A percentile compares a stretch with the other conserved stretches of the same genome.
Evolutionary conservation across 1,140 invertebrate species (phyloP).

Genomic region (Drosophila yakuba): DNA sequence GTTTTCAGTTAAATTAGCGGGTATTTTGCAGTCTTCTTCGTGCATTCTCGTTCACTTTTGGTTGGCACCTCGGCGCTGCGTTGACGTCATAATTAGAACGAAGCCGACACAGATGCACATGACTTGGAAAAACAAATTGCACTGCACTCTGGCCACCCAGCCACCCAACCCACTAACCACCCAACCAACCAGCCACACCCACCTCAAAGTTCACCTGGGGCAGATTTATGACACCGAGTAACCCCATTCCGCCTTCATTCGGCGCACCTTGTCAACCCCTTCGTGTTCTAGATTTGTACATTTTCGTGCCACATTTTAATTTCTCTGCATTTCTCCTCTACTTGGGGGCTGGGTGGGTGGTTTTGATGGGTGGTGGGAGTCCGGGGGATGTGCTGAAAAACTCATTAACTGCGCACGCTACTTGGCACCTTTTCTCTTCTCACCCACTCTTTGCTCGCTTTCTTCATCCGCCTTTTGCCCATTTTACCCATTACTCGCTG

Average conservation of each 20-base stretch:
- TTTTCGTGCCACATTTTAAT: conserved; percentile 81
- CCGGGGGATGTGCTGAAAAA: conserved; percentile 58
- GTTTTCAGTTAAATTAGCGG: conserved; percentile 3
- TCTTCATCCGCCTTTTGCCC: conserved; percentile 1
- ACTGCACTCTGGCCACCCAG: conserved; percentile 40
- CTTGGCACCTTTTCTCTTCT: conserved; percentile 71
- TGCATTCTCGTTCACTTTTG: neutral
- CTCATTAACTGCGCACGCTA: conserved; percentile 82
- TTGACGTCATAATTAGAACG: conserved; percentile 67
- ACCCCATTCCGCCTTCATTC: conserved; percentile 47
- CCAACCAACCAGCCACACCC: neutral
- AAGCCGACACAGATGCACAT: conserved; percentile 51
- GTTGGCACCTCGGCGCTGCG: conserved; percentile 31
- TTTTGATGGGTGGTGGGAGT: neutral
- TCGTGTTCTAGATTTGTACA: conserved; percentile 75
- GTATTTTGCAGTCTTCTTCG: neutral
- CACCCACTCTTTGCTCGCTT: conserved; percentile 9
- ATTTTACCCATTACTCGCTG: conserved; percentile 26
- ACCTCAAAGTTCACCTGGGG: conserved; percentile 50
- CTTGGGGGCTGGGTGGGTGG: neutral
- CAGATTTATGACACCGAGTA: conserved; percentile 76
- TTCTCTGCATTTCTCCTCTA: conserved; percentile 27
- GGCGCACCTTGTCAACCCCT: conserved; percentile 43
- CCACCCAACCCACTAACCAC: neutral
- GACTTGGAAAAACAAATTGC: conserved; percentile 74